Conservation (phyloP, 2,797 vertebrate genomes). For the Galagoides demidoff region DNA sequence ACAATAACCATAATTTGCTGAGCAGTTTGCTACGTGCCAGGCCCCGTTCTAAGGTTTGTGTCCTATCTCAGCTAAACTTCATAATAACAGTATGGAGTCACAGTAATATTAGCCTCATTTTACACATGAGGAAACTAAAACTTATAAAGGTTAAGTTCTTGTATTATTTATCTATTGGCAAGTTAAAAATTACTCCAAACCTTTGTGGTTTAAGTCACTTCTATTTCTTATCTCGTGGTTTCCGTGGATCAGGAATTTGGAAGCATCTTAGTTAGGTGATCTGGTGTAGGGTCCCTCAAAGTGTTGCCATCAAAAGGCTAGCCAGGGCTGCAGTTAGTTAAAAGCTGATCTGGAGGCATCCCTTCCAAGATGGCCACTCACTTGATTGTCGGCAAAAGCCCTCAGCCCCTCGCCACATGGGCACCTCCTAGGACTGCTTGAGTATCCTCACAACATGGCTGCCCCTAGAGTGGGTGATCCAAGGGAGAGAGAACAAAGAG, state of each 20-base stretch:
- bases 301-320: too few relatives aligned
- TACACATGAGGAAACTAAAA: background rate
- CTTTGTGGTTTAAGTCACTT: background rate
- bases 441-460: background rate
- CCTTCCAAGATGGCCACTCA: background rate
- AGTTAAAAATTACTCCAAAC: background rate
- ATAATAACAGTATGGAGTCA: rapidly evolving
- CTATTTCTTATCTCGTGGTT: background rate
- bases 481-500: background rate
- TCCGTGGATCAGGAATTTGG: background rate
- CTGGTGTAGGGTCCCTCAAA: background rate
- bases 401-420: background rate
- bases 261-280: background rate
- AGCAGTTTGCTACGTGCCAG: rapidly evolving
- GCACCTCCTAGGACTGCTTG: background rate
- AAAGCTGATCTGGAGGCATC: background rate
- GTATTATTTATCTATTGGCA: too few relatives aligned
- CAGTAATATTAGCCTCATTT: background rate
- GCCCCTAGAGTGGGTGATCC: too few relatives aligned
- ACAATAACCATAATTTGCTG: rapidly evolving
- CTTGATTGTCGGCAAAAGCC: background rate
- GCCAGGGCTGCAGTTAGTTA: background rate
- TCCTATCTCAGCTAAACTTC: background rate
- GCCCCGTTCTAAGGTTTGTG: rapidly evolving
- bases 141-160: background rate